Conservation (phyloP, 2,113 vertebrate genomes). For the Psilopsiagon aymara region DNA sequence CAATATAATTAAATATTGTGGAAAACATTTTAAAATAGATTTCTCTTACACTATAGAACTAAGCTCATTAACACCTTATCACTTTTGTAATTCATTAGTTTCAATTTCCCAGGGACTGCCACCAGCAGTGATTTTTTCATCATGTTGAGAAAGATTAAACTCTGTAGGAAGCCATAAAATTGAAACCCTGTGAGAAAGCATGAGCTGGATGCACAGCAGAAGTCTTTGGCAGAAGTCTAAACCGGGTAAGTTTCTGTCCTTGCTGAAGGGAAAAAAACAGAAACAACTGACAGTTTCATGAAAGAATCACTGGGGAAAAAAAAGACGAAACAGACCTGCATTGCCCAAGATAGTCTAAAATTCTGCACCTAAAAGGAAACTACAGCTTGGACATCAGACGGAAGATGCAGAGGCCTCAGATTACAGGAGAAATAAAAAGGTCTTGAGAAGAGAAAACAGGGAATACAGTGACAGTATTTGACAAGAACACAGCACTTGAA, state of each 20-base stretch:
- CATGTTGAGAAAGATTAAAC: background rate
- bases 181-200: background rate
- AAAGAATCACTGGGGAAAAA: background rate
- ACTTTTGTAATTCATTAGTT: conserved; percentile 10
- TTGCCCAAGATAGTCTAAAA: background rate
- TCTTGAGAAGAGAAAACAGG: background rate
- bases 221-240: background rate
- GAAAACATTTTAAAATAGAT: background rate
- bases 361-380: background rate
- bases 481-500: background rate
- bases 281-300: background rate
- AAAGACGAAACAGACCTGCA: background rate
- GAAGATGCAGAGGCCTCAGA: background rate
- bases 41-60: background rate
- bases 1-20: background rate
- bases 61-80: conserved; percentile 19
- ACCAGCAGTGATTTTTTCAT: conserved; percentile 7
- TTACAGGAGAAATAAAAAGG: background rate
- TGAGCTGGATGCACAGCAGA: background rate
- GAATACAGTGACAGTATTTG: background rate
- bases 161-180: conserved; percentile 8
- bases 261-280: background rate
- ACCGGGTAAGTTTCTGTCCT: background rate
- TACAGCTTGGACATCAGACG: background rate
- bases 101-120: background rate